Conservation (phyloP, 2,113 vertebrate genomes). For the Cyanistes caeruleus region DNA sequence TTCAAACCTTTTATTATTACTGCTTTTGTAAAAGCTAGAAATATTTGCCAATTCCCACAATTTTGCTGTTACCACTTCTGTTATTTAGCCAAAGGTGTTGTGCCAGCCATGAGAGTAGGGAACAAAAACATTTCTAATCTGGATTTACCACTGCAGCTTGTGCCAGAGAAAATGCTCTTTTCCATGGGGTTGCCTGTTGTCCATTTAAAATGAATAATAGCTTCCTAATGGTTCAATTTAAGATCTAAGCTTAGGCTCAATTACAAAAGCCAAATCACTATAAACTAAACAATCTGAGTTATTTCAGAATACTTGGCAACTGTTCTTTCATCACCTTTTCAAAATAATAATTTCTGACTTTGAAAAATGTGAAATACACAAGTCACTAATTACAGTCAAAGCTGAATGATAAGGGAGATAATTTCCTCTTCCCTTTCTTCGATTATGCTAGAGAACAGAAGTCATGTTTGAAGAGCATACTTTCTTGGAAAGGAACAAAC, state of each 20-base stretch:
- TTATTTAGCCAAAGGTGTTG: not conserved
- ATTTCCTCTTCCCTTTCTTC: not conserved
- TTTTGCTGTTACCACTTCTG: not conserved
- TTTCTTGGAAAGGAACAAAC: not conserved
- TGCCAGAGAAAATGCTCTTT: conserved; percentile 19
- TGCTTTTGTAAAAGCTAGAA: not conserved
- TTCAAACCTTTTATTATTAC: not conserved
- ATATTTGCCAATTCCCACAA: not conserved
- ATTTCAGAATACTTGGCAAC: not conserved
- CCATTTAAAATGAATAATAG: not conserved
- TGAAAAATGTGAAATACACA: not conserved
- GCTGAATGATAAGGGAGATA: not conserved
- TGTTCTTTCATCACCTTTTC: not conserved
- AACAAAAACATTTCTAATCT: not conserved
- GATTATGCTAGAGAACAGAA: not conserved
- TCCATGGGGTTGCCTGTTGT: not conserved
- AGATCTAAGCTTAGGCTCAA: not conserved
- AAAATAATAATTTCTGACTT: not conserved
- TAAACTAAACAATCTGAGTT: not conserved
- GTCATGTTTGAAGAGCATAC: not conserved
- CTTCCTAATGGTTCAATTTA: not conserved
- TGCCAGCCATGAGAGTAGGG: not conserved
- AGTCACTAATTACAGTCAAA: not conserved
- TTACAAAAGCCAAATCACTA: not conserved
- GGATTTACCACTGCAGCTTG: not conserved